phyloP scores from a whole-genome alignment of 2,113 vertebrate species.

The Oxyura jamaicensis region DNA sequence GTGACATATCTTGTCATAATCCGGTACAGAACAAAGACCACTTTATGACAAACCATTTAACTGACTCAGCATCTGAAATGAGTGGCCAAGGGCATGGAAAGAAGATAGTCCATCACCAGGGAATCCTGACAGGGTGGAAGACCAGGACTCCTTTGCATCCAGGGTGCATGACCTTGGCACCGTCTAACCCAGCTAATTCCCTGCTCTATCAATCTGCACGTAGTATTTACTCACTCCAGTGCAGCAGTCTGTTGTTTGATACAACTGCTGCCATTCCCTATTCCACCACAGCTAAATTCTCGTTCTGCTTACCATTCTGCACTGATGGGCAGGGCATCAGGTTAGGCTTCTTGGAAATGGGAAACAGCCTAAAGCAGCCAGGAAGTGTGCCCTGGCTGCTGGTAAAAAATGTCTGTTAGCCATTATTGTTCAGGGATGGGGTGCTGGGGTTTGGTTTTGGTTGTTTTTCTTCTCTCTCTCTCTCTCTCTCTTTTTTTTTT shows the following conservation, averaged over 20 bases:
- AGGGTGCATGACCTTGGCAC: neutral
- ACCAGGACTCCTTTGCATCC: neutral
- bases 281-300: neutral
- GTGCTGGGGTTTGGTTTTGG: neutral
- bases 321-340: neutral
- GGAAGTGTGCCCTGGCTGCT: neutral
- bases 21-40: neutral
- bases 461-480: neutral
- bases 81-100: neutral
- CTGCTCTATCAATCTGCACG: neutral
- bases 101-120: neutral
- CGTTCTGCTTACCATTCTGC: neutral
- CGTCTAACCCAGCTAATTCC: neutral
- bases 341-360: neutral
- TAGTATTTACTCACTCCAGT: neutral
- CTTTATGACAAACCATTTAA: neutral
- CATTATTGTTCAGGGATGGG: accelerated
- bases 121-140: neutral
- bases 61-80: neutral
- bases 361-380: neutral
- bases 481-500: no score
- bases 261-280: neutral
- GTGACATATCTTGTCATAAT: neutral
- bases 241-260: neutral
- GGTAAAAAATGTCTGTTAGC: neutral